Percentiles rank a stretch among this genome's conserved stretches.
Evolutionary conservation across 2,113 vertebrate species (phyloP).

Genomic region (Hiodon tergisus): DNA sequence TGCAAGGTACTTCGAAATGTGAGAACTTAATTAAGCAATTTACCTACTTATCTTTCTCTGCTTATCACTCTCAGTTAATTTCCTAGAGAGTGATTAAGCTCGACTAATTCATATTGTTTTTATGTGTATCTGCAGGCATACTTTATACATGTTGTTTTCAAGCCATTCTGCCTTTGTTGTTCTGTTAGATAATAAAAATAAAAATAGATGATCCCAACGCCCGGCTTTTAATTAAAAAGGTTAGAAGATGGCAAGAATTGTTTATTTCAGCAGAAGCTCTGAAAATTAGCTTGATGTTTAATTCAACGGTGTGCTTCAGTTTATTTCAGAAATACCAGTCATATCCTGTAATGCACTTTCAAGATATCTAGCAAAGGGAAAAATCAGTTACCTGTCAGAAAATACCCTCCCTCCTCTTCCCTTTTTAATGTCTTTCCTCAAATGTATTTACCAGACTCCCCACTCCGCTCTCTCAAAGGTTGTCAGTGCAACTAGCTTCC

Average conservation of each 20-base stretch:
- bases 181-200: conserved; percentile 35
- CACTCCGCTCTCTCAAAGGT: background rate
- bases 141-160: background rate
- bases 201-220: conserved; percentile 54
- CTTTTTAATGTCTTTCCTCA: conserved; percentile 27
- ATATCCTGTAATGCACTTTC: conserved; percentile 25
- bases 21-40: conserved; percentile 1
- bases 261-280: conserved; percentile 14
- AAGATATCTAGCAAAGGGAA: conserved; percentile 35
- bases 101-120: background rate
- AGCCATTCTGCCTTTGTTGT: conserved; percentile 32
- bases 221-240: conserved; percentile 36
- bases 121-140: background rate
- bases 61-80: conserved; percentile 7
- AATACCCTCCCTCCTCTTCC: conserved; percentile 33
- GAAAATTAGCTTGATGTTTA: conserved; percentile 20
- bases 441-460: conserved; percentile 9
- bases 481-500: background rate
- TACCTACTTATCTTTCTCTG: background rate
- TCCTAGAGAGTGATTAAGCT: background rate
- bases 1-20: background rate
- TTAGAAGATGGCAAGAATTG: conserved; percentile 8
- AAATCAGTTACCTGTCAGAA: conserved; percentile 49
- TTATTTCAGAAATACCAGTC: conserved; percentile 11
- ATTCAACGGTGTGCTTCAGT: conserved; percentile 22